These are phyloP conservation scores for Microplitis manilae DNA, from an alignment of 2,888 invertebrate species.

Conservation along the genomic window DNA sequence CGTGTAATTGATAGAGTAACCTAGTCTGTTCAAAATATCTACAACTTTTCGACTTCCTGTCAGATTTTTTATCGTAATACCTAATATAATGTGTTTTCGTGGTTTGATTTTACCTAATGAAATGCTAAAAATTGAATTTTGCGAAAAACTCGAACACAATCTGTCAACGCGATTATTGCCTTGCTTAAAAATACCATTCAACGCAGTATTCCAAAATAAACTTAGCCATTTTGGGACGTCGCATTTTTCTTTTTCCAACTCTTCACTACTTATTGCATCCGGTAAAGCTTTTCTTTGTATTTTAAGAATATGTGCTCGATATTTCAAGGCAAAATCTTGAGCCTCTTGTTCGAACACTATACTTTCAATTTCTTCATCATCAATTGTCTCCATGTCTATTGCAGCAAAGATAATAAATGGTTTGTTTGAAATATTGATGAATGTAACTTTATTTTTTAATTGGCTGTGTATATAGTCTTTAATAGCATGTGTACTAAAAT, in stretches of 20 bases:
- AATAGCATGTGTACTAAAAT: not conserved
- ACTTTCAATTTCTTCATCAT: not conserved
- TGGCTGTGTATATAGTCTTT: not conserved
- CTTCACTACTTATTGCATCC: not conserved
- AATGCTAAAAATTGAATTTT: not conserved
- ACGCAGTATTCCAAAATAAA: not conserved
- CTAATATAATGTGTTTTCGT: too few relatives aligned
- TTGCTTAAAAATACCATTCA: not conserved
- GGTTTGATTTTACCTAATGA: not conserved
- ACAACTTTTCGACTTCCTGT: too few relatives aligned
- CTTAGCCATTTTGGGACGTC: not conserved
- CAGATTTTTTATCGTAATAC: too few relatives aligned
- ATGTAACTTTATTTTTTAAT: not conserved
- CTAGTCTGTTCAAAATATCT: slow-evolving; percentile 33
- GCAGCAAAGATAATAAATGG: not conserved
- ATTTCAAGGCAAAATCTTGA: not conserved
- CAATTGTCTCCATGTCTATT: not conserved
- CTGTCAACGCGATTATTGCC: not conserved
- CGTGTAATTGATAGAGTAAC: slow-evolving; percentile 46
- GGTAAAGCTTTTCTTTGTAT: too few relatives aligned
- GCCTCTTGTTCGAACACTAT: not conserved
- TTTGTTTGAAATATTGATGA: not conserved
- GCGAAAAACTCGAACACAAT: not conserved
- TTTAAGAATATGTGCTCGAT: too few relatives aligned
- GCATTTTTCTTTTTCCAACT: not conserved